Evolutionary conservation across 1,140 invertebrate genomes (phyloP), one percentile per base, ranked within the genome.

Genomic region (Apis dorsata): DNA sequence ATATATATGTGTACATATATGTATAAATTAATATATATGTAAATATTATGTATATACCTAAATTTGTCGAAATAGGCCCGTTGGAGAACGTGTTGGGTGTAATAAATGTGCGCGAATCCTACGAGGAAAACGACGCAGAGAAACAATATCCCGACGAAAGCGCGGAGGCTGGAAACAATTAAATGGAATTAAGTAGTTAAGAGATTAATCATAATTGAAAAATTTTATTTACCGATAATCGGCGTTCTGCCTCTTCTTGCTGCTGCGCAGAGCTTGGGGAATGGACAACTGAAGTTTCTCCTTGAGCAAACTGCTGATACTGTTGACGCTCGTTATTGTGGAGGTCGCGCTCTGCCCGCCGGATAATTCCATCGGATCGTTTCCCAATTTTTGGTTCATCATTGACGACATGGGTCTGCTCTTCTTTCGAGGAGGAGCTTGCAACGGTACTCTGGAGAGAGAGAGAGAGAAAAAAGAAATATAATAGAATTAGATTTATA

Each of bases 61-160:
- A 98, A 96, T 90, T 96, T 96, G 60, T 97, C 95, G 90, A 98
- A 98, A 92, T 98, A 98, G 1, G 97, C 96, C 89, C 96, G 95
- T 85, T 97, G 96, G 9, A 97, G 92, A 2, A 98, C 96, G 90
- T 98, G 96, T 89, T 97, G 97, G 74, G 97, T 96, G 90, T 98
- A 98, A 62, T 97, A 95, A 12, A 97, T 95, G 85, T 98, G 97
- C 0, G 97, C 97, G 88, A 97, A 97, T 9, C 96, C 96, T 11
- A 98, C 96, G 86, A 98, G 95, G 89, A 97, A 97, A 2, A 97
- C 95, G 11, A 98, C 96, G 24, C 96, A 96, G 1, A 98, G 94
- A 90, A 98, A 98, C 81, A 98, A 94, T 69, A 98, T 95, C 0
- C 95, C 95, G 7, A 98, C 97, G 91, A 98, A 98, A 9, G 96